A percentile compares a stretch with the other conserved stretches of the same genome.
Evolutionary conservation across 2,888 invertebrate genomes (phyloP).

Genomic region (Desoria tigrina): DNA sequence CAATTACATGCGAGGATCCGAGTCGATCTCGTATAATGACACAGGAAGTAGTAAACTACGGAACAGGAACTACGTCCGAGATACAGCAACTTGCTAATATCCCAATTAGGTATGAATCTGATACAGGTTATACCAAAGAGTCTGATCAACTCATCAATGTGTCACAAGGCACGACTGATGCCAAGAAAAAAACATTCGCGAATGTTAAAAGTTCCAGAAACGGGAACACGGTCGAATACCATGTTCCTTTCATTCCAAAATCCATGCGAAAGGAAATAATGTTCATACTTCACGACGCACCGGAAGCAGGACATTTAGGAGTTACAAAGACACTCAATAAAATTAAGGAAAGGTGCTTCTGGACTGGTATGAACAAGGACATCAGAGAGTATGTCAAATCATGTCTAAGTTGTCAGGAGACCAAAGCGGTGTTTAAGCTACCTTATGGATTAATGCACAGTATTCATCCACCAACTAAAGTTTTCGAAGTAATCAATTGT

Average conservation of each 20-base stretch:
- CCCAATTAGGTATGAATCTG: no score
- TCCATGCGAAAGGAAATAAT: slow-evolving; percentile 24
- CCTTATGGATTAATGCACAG: slow-evolving; percentile 32
- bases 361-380: slow-evolving; percentile 42
- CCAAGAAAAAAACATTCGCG: no score
- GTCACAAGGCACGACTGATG: no score
- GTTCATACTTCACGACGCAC: slow-evolving; percentile 38
- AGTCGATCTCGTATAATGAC: no score
- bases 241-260: slow-evolving; percentile 37
- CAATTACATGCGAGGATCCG: no score
- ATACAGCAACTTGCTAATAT: no score
- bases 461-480: background rate
- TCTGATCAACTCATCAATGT: no score
- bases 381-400: slow-evolving; percentile 32
- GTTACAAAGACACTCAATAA: slow-evolving; percentile 33
- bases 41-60: no score
- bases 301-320: slow-evolving; percentile 43
- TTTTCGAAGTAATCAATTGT: slow-evolving; percentile 33
- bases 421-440: slow-evolving; percentile 26
- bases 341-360: slow-evolving; percentile 33
- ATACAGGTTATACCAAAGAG: no score
- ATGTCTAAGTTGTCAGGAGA: slow-evolving; percentile 41
- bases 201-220: no score
- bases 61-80: no score
- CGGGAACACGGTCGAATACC: background rate